phyloP scores from a whole-genome alignment of 2,113 vertebrate species.

The Urocolius indicus region DNA sequence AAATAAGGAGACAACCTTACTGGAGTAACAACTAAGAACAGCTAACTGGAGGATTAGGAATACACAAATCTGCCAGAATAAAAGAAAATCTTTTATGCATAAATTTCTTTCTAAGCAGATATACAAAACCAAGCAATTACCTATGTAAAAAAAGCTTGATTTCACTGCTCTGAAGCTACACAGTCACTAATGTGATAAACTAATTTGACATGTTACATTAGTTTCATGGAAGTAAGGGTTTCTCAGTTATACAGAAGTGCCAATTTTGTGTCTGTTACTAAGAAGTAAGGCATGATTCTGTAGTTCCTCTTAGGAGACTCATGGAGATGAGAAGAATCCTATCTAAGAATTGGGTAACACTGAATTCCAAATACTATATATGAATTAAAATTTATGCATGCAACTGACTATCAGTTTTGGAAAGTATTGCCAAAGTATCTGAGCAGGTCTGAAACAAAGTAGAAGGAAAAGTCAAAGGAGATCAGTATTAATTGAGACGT shows the following conservation, averaged over 20 bases:
- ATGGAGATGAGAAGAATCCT: neutral
- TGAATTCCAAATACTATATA: neutral
- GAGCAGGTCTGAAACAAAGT: neutral
- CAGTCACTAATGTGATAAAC: neutral
- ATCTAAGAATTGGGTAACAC: neutral
- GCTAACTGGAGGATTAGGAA: neutral
- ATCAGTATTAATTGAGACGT: neutral
- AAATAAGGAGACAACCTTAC: neutral
- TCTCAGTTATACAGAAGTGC: neutral
- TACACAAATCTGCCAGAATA: neutral
- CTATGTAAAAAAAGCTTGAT: neutral
- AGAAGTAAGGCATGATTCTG: neutral
- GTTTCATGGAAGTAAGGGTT: neutral
- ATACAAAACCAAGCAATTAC: neutral
- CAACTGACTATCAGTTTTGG: neutral
- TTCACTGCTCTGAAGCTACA: neutral
- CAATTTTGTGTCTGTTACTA: neutral
- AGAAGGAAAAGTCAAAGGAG: neutral
- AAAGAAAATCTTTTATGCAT: neutral
- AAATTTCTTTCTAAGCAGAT: neutral
- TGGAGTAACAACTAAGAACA: neutral
- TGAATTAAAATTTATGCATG: neutral
- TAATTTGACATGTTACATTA: neutral
- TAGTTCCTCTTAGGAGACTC: neutral
- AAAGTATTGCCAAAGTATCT: neutral